Conservation (phyloP, 2,113 vertebrate species). For the Crotalus tigris region DNA sequence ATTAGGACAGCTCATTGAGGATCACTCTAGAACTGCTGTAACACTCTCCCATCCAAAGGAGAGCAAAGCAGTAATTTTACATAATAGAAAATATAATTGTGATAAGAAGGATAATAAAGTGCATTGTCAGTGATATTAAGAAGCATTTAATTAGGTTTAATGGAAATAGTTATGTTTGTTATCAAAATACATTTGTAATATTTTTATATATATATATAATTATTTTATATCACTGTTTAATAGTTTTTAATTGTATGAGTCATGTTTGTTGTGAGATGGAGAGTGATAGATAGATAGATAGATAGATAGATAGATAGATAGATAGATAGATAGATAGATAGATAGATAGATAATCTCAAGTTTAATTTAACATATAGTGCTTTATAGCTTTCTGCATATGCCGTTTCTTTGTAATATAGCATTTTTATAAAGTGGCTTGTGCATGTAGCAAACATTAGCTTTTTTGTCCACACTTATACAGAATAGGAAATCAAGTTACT, state of each 20-base stretch:
- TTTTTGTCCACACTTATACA: neutral
- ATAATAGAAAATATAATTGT: neutral
- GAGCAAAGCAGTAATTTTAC: neutral
- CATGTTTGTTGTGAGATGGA: neutral
- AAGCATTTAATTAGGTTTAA: neutral
- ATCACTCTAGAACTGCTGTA: neutral
- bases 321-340: no score
- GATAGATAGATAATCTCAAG: no score
- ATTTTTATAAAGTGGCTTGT: neutral
- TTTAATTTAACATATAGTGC: neutral
- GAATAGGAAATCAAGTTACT: neutral
- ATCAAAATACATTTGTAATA: neutral
- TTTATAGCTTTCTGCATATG: neutral
- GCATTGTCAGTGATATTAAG: neutral
- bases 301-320: no score
- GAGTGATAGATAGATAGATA: no score
- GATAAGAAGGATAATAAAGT: neutral
- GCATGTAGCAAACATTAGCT: neutral
- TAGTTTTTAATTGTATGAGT: neutral
- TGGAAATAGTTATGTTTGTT: neutral
- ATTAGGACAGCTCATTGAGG: neutral
- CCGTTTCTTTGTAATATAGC: neutral
- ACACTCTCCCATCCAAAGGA: neutral
- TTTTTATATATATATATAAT: neutral
- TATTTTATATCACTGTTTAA: neutral